These are phyloP conservation scores for Brenthis ino DNA, from an alignment of 2,888 invertebrate species.

Conservation along the genomic window DNA sequence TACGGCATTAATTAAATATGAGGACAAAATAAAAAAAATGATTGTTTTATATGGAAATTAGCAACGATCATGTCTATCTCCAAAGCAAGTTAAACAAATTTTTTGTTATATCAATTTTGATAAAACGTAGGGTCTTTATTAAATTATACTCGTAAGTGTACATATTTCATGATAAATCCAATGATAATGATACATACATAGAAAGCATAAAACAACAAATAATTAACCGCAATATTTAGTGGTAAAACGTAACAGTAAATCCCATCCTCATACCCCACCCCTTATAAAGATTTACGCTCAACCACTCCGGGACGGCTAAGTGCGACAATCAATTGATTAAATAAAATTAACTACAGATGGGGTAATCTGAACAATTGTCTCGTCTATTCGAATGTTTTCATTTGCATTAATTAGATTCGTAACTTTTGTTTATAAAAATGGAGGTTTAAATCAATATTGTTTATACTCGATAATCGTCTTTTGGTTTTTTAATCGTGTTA, in stretches of 20 bases:
- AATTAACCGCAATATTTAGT: background rate
- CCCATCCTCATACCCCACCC: slow-evolving; percentile 38
- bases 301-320: slow-evolving; percentile 59
- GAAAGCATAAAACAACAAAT: background rate
- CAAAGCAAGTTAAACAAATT: too few species aligned
- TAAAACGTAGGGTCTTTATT: too few species aligned
- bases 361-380: slow-evolving; percentile 50
- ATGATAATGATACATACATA: background rate
- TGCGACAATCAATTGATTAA: slow-evolving; percentile 65
- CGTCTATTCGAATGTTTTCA: slow-evolving; percentile 43
- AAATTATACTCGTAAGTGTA: too few species aligned
- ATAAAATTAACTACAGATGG: slow-evolving; percentile 58
- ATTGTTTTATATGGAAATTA: too few species aligned
- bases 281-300: slow-evolving; percentile 69
- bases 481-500: too few species aligned
- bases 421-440: slow-evolving; percentile 17
- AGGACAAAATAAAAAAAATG: too few species aligned
- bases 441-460: background rate
- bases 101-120: too few species aligned
- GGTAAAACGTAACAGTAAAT: background rate
- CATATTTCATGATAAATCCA: too few species aligned
- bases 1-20: too few species aligned
- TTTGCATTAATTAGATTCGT: slow-evolving; percentile 32
- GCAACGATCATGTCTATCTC: too few species aligned
- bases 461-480: background rate